Percentiles rank a stretch among this genome's conserved stretches.
Evolutionary conservation across 2,797 vertebrate genomes (phyloP).

Genomic region (Gephyroberyx darwinii): DNA sequence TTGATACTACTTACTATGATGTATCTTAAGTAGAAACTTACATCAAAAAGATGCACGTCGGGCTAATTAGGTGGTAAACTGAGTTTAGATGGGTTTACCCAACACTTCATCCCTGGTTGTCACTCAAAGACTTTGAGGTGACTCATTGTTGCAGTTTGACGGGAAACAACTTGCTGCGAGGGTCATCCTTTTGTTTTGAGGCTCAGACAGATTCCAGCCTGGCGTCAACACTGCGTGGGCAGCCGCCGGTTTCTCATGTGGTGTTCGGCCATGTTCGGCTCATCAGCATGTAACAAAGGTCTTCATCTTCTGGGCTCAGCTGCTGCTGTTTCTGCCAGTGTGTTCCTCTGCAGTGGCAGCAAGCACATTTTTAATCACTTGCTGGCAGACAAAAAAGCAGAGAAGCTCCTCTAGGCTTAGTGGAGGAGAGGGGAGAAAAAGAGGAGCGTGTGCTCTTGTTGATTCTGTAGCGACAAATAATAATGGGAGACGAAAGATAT

Average conservation of each 20-base stretch:
- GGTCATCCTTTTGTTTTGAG: background rate
- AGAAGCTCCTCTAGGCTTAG: slow-evolving; percentile 33
- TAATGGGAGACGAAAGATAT: slow-evolving; percentile 54
- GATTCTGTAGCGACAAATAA: slow-evolving; percentile 39
- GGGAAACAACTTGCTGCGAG: background rate
- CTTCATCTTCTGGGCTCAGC: slow-evolving; percentile 64
- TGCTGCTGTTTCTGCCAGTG: slow-evolving; percentile 53
- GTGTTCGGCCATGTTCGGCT: slow-evolving; percentile 21
- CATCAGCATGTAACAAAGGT: slow-evolving; percentile 65
- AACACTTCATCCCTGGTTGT: no score
- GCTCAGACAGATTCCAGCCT: background rate
- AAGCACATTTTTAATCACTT: slow-evolving; percentile 64
- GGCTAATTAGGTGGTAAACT: no score
- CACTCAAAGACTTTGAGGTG: no score
- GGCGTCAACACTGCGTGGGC: slow-evolving; percentile 42
- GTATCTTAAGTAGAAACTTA: no score
- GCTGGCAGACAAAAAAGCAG: slow-evolving; percentile 50
- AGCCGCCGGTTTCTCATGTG: slow-evolving; percentile 51
- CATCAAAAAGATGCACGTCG: no score
- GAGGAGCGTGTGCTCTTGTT: slow-evolving; percentile 25
- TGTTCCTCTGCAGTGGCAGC: slow-evolving; percentile 56
- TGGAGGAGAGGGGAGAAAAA: background rate
- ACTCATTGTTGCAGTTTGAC: slow-evolving; percentile 1
- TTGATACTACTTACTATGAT: no score
- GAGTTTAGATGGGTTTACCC: no score